phyloP scores from a whole-genome alignment of 2,797 vertebrate species.

The Aldrovandia affinis region DNA sequence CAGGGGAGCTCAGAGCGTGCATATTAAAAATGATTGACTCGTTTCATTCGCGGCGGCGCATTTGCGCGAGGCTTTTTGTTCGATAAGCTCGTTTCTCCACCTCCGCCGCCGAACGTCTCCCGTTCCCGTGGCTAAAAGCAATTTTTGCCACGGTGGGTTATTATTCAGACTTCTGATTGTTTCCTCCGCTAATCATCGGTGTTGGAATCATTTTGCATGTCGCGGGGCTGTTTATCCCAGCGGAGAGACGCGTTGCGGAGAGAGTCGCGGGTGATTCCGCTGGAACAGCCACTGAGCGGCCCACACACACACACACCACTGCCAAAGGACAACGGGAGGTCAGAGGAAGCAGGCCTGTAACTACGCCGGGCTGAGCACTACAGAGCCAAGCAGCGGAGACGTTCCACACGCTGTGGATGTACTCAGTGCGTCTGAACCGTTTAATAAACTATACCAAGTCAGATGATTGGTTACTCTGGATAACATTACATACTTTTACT shows the following conservation, averaged over 20 bases:
- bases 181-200: conserved; percentile 21
- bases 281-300: not conserved
- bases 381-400: not conserved
- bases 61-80: not conserved
- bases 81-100: not conserved
- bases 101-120: not conserved
- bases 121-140: not conserved
- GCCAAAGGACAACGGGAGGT: not conserved
- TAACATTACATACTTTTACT: too few species aligned
- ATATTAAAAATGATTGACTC: not conserved
- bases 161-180: conserved; percentile 27
- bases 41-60: not conserved
- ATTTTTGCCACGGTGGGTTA: conserved; percentile 9
- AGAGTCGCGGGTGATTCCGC: not conserved
- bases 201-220: conserved; percentile 21
- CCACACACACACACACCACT: too few species aligned
- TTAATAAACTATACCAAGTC: not conserved
- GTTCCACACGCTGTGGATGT: not conserved
- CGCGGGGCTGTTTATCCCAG: conserved; percentile 27
- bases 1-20: not conserved
- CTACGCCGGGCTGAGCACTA: too few species aligned
- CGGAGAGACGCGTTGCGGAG: not conserved
- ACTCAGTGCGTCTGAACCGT: not conserved
- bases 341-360: not conserved
- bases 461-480: not conserved